Percentiles rank a stretch among this genome's conserved stretches.
Evolutionary conservation across 2,888 invertebrate genomes (phyloP).

Genomic region (Drosophila barbarae): DNA sequence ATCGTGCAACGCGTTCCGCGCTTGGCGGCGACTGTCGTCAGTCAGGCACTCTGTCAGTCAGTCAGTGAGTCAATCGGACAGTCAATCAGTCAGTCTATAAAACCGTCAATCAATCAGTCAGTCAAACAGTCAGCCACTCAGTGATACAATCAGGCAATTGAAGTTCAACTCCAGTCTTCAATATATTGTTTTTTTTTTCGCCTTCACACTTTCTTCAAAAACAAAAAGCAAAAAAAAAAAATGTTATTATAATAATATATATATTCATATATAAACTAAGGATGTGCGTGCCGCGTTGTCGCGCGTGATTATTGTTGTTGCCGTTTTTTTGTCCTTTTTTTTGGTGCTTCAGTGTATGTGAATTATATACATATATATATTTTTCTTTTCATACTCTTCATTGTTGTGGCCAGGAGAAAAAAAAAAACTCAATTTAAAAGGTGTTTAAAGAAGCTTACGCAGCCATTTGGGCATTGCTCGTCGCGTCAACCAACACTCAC

Average conservation of each 20-base stretch:
- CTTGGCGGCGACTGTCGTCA: conserved; percentile 60
- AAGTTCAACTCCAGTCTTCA: conserved; percentile 13
- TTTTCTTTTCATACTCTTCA: background rate
- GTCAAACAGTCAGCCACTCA: conserved; percentile 16
- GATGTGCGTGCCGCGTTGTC: conserved; percentile 42
- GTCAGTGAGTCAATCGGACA: conserved; percentile 3
- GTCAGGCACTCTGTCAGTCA: conserved; percentile 41
- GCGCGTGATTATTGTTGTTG: conserved; percentile 40
- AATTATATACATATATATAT: background rate
- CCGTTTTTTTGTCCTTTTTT: conserved; percentile 14
- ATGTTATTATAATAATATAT: background rate
- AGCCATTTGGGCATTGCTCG: conserved; percentile 25
- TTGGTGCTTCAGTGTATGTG: conserved; percentile 28
- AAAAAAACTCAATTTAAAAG: conserved; percentile 46
- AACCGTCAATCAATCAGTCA: conserved; percentile 20
- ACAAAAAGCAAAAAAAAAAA: background rate
- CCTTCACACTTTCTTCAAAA: background rate
- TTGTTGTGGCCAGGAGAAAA: background rate
- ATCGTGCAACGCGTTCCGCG: conserved; percentile 57
- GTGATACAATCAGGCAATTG: conserved; percentile 3
- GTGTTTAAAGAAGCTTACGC: conserved; percentile 56
- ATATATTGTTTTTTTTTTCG: background rate
- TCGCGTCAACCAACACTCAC: conserved; percentile 12
- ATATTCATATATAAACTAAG: background rate
- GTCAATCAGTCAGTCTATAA: conserved; percentile 32